Conservation (phyloP, 2,113 vertebrate genomes). For the Protobothrops flavoviridis region DNA sequence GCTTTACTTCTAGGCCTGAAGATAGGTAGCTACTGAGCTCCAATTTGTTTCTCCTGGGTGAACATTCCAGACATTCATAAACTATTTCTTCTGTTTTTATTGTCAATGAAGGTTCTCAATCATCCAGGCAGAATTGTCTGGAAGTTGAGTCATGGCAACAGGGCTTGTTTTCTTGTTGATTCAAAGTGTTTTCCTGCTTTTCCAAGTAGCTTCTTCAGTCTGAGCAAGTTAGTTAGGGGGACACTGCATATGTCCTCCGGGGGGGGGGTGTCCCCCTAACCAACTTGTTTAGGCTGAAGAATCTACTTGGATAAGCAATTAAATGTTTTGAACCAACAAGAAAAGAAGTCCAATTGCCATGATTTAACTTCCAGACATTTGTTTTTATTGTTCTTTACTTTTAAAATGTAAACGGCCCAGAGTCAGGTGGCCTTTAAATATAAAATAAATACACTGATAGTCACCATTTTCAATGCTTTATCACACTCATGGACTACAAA, state of each 20-base stretch:
- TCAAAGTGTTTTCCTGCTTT: not conserved
- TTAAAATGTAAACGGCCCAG: not conserved
- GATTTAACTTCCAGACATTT: not conserved
- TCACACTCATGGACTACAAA: not conserved
- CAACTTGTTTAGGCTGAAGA: not conserved
- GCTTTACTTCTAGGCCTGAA: not conserved
- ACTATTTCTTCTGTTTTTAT: not conserved
- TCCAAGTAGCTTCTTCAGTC: not conserved
- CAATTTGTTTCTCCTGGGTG: not conserved
- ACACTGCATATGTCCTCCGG: not conserved
- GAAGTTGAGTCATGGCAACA: not conserved
- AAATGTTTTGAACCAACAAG: not conserved
- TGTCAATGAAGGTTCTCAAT: not conserved
- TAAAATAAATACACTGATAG: not conserved
- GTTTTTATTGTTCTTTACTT: not conserved
- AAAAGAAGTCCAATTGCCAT: not conserved
- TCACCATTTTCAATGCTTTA: not conserved
- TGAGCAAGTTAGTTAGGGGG: not conserved
- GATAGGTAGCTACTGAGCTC: not conserved
- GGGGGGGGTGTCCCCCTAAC: not conserved
- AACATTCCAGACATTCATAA: not conserved
- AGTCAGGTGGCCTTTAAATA: not conserved
- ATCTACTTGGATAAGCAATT: not conserved
- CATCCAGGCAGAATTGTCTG: not conserved
- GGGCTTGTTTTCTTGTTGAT: not conserved